phyloP scores from a whole-genome alignment of 1,140 invertebrate genomes.

The Asobara japonica region DNA sequence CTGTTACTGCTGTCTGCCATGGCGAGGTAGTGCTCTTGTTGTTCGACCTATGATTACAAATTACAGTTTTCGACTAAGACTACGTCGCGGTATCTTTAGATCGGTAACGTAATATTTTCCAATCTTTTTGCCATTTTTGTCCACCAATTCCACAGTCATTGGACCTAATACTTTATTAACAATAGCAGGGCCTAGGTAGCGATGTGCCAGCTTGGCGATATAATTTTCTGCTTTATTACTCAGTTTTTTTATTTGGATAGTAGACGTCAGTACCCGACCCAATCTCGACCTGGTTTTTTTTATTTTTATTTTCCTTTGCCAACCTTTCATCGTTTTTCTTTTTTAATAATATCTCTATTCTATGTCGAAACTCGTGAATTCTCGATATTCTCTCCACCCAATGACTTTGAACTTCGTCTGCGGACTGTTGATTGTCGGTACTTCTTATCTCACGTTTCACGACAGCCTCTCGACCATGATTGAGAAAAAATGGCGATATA shows the following conservation, averaged over 20 bases:
- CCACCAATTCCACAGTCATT: slow-evolving; percentile 30
- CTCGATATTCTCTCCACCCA: not conserved
- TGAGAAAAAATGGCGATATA: slow-evolving; percentile 29
- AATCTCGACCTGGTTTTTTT: not conserved
- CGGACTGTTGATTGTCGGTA: not conserved
- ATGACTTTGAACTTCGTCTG: not conserved
- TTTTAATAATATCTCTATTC: slow-evolving; percentile 25
- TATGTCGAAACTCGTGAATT: slow-evolving; percentile 31
- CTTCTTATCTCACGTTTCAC: not conserved
- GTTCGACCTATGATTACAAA: not conserved
- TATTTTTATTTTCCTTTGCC: slow-evolving; percentile 14
- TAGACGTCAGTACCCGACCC: slow-evolving; percentile 28
- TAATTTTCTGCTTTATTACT: slow-evolving; percentile 9
- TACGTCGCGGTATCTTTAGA: slow-evolving; percentile 32
- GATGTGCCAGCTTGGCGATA: not conserved
- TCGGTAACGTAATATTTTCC: slow-evolving; percentile 33
- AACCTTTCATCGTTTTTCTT: slow-evolving; percentile 12
- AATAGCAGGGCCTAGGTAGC: no score
- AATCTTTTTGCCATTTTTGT: slow-evolving; percentile 23
- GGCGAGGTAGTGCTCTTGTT: not conserved
- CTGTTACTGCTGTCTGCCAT: not conserved
- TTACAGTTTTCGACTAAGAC: not conserved
- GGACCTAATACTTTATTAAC: slow-evolving; percentile 24
- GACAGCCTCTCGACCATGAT: slow-evolving; percentile 22
- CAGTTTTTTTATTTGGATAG: slow-evolving; percentile 27